phyloP scores from a whole-genome alignment of 2,113 vertebrate genomes.

The Blennius ocellaris region DNA sequence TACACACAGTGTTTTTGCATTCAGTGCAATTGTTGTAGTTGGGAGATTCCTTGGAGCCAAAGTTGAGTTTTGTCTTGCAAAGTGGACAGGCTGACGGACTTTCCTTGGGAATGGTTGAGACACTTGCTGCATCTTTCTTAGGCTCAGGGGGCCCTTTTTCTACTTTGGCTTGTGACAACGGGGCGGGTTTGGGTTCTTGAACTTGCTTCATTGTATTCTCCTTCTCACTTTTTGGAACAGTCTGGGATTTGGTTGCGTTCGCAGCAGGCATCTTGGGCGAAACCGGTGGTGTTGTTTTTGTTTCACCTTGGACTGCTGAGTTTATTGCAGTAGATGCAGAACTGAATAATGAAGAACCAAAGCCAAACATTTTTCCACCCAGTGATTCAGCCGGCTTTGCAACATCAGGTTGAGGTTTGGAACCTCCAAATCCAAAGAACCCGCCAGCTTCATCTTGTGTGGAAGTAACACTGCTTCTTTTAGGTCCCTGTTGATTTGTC shows the following conservation, averaged over 20 bases:
- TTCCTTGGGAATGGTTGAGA: constrained; percentile 44
- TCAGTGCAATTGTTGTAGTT: constrained; percentile 94
- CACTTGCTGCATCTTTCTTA: constrained; percentile 43
- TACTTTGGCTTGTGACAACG: constrained; percentile 70
- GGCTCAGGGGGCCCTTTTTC: constrained; percentile 51
- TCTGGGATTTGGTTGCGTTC: constrained; percentile 50
- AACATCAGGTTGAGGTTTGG: constrained; percentile 62
- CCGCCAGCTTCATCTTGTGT: constrained; percentile 76
- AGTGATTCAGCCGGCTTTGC: constrained; percentile 70
- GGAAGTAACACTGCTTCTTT: constrained; percentile 78
- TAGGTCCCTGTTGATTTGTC: constrained; percentile 54
- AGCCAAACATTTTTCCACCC: constrained; percentile 83
- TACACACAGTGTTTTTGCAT: constrained; percentile 93
- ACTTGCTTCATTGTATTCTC: constrained; percentile 62
- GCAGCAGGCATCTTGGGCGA: constrained; percentile 64
- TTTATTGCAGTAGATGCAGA: constrained; percentile 80
- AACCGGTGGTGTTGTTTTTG: constrained; percentile 66
- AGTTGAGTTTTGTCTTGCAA: constrained; percentile 90
- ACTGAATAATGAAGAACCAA: constrained; percentile 76
- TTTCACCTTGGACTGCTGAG: constrained; percentile 75
- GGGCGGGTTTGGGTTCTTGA: constrained; percentile 51
- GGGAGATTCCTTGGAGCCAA: constrained; percentile 85
- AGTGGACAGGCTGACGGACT: constrained; percentile 84
- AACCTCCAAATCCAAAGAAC: constrained; percentile 77
- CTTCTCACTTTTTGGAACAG: constrained; percentile 50